Evolutionary conservation across 2,888 invertebrate genomes (phyloP).

Genomic region (Cephus rjabovi): DNA sequence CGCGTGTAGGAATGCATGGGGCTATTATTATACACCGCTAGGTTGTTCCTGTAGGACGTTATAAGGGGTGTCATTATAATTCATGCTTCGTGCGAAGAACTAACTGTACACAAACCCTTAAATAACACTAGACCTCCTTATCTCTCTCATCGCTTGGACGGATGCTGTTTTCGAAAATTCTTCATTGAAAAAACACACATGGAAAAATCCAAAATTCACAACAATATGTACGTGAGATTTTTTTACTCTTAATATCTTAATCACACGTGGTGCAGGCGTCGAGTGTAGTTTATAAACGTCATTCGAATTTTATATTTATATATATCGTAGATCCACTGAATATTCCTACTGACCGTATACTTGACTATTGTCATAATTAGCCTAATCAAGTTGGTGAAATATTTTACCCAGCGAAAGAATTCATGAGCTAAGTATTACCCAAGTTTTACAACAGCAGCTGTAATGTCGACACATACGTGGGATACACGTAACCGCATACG

Average conservation of each 20-base stretch:
- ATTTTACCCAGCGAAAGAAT: neutral
- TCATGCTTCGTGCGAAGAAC: slow-evolving; percentile 49
- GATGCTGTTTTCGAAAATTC: neutral
- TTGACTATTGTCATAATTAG: neutral
- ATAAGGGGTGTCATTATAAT: slow-evolving; percentile 53
- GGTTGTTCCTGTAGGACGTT: neutral
- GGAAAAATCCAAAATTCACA: neutral
- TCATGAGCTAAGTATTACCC: neutral
- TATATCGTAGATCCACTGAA: neutral
- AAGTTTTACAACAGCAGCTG: neutral
- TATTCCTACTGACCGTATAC: neutral
- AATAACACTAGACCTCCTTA: slow-evolving; percentile 24
- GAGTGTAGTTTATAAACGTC: neutral
- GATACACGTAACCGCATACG: neutral
- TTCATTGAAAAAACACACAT: neutral
- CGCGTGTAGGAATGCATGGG: slow-evolving; percentile 30
- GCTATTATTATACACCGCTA: neutral
- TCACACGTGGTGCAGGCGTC: neutral
- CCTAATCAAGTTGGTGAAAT: neutral
- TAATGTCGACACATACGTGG: neutral
- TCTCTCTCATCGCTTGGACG: slow-evolving; percentile 10
- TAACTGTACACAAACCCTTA: slow-evolving; percentile 55
- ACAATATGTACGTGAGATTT: neutral
- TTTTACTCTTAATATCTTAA: neutral
- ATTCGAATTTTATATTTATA: neutral